phyloP scores from a whole-genome alignment of 92 coral and sea anemone genomes.

The Muricea muricata region DNA sequence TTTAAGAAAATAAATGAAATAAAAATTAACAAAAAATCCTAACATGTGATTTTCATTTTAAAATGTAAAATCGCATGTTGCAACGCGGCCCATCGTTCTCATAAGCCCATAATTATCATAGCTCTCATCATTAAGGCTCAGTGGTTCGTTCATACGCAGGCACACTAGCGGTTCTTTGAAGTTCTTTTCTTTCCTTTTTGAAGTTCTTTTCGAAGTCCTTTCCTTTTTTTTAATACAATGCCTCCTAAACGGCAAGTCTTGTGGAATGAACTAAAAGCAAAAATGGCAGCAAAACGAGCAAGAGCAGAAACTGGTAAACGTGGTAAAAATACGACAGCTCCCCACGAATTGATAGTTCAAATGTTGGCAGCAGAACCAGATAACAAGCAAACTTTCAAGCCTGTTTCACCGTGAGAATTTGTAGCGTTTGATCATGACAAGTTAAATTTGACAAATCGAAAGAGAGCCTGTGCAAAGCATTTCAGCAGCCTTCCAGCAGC shows the following conservation, averaged over 20 bases:
- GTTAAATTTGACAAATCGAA: conserved; percentile 57
- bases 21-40: not conserved
- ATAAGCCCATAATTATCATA: not conserved
- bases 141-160: not conserved
- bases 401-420: conserved; percentile 73
- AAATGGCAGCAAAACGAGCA: conserved; percentile 12
- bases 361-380: too few relatives aligned
- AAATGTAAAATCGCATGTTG: not conserved
- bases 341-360: conserved; percentile 72
- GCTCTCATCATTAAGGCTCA: not conserved
- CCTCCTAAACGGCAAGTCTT: conserved; percentile 8
- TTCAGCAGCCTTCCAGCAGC: conserved; percentile 59
- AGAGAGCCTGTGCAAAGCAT: conserved; percentile 69
- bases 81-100: conserved; percentile 15
- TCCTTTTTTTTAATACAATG: too few relatives aligned
- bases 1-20: not conserved
- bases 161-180: not conserved
- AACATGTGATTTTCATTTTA: conserved; percentile 13
- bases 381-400: conserved; percentile 57
- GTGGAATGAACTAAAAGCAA: conserved; percentile 10
- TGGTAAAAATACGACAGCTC: conserved; percentile 49
- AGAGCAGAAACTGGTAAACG: conserved; percentile 3
- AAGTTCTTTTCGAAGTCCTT: too few relatives aligned
- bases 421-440: conserved; percentile 65
- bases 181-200: too few relatives aligned